These are phyloP conservation scores for Erebia palarica DNA, from an alignment of 2,888 invertebrate genomes.

Conservation along the genomic window DNA sequence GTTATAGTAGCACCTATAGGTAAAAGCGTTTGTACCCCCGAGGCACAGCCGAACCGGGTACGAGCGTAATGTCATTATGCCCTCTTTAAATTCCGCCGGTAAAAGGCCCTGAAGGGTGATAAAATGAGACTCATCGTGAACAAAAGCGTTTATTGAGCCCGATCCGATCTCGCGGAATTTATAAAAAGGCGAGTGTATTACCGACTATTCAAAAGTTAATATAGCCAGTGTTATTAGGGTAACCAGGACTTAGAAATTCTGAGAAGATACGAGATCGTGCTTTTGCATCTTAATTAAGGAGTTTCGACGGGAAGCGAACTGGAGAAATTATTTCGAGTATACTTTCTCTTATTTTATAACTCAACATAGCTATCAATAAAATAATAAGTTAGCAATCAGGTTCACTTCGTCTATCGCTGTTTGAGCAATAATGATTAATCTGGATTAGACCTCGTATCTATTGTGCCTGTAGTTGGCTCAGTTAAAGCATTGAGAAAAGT, in stretches of 20 bases:
- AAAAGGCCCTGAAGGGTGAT: constrained; percentile 56
- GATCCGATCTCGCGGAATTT: constrained; percentile 55
- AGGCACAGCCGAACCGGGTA: constrained; percentile 20
- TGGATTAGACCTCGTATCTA: too few species aligned
- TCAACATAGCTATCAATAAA: not conserved
- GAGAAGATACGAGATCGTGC: not conserved
- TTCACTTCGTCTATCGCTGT: too few species aligned
- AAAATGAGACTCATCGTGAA: constrained; percentile 61
- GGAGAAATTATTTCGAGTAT: not conserved
- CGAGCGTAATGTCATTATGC: constrained; percentile 60
- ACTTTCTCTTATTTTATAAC: not conserved
- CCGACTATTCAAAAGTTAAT: constrained; percentile 45
- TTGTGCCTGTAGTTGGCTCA: not conserved
- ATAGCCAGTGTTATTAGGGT: constrained; percentile 24
- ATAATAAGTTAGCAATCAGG: too few species aligned
- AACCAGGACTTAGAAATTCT: not conserved
- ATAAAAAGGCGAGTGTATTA: constrained; percentile 35
- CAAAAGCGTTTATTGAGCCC: constrained; percentile 70
- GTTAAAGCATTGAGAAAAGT: too few species aligned
- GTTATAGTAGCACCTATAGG: constrained; percentile 2
- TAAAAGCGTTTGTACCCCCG: constrained; percentile 6
- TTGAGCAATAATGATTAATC: too few species aligned
- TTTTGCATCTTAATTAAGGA: constrained; percentile 1
- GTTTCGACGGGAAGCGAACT: not conserved
- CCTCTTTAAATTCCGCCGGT: constrained; percentile 58